Base-by-base conservation (phyloP, 1,140 invertebrate species). In the Drosophila nigrodunni region DNA sequence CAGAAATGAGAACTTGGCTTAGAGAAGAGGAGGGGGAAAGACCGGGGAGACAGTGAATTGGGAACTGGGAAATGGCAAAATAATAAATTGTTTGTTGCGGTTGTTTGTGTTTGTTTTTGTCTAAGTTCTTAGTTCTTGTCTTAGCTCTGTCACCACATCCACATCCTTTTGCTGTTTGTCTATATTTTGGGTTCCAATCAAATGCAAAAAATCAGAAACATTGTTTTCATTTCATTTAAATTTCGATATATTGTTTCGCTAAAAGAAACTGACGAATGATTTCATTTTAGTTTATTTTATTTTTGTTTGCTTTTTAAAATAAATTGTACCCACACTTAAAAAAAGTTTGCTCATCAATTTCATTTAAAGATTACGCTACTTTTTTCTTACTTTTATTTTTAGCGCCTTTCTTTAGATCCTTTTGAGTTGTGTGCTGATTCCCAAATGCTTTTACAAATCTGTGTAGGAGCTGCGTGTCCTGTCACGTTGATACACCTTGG, bases 151-250 rank as follows among this genome's bases (percentile, higher is more conserved):
- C 69, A 47, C 55, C 67, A 62, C 39, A 62, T 49, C 55, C 67
- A 62, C 39, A 62, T 49, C 47, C 66, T 21, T 30, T 30, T 30
- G 21, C 47, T 47, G 47, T 72, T 82, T 82, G 66, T 59, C 80
- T 80, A 74, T 30, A 49, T 37, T 69, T 58, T 52, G 54, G 72
- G 65, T 62, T 58, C 69, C 72, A 82, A 87, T 77, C 68, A 78
- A 80, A 80, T 66, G 65, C 78, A 79, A 80, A 78, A 88, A 80
- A 62, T 65, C 78, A 79, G 77, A 78, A 83, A 71, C 74, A 85
- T 85, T 88, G 85, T 89, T 89, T 89, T 89, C 78, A 85, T 89
- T 90, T 90, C 54, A 89, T 89, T 90, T 77, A 85, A 89, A 89
- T 81, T 73, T 72, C 83, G 68, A 73, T 68, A 18, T 77, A 82